Conservation (phyloP, 2,888 invertebrate genomes). For the Trissonchulus sp. region DNA sequence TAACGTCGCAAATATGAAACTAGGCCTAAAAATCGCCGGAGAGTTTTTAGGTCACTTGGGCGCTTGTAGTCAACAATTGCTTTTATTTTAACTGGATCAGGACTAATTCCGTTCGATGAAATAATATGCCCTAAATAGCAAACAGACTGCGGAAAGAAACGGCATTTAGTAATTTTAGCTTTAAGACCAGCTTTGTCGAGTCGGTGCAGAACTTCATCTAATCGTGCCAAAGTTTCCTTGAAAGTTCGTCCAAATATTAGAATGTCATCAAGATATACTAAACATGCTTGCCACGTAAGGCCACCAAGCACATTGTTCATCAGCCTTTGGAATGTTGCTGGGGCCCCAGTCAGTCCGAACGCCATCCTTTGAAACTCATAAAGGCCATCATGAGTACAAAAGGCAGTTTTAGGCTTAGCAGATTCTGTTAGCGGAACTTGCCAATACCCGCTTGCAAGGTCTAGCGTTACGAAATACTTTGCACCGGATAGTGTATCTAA, state of each 20-base stretch:
- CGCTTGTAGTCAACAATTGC: background rate
- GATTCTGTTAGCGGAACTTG: background rate
- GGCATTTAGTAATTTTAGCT: background rate
- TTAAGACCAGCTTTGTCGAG: background rate
- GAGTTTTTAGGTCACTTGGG: background rate
- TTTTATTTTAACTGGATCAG: background rate
- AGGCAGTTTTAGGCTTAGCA: background rate
- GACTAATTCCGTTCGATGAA: background rate
- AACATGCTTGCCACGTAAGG: background rate
- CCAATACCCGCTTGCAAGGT: background rate
- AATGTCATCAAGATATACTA: background rate
- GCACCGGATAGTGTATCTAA: background rate
- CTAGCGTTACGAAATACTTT: background rate
- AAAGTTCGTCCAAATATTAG: background rate
- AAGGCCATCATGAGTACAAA: background rate
- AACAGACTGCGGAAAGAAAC: background rate
- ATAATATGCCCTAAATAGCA: background rate
- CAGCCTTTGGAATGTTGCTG: background rate
- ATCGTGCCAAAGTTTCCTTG: background rate
- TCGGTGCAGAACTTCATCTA: background rate
- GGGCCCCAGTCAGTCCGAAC: background rate
- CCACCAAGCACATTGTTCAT: background rate
- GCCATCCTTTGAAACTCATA: background rate
- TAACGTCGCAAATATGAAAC: conserved; percentile 16
- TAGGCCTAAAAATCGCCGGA: conserved; percentile 11